These are phyloP conservation scores for Trypoxylon attenuatum DNA, from an alignment of 2,888 invertebrate genomes.

Conservation along the genomic window DNA sequence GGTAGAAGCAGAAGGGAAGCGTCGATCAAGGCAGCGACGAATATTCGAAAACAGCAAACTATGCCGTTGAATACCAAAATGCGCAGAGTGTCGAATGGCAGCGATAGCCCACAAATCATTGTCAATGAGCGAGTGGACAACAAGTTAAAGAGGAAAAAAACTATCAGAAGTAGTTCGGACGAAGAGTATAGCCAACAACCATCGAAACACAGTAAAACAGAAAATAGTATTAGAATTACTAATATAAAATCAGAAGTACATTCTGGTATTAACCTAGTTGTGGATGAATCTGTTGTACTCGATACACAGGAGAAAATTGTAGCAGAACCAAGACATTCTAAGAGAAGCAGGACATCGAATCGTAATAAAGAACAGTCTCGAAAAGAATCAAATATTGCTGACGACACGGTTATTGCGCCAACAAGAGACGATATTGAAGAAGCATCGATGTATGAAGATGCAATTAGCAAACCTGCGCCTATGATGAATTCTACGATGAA, in stretches of 20 bases:
- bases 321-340: neutral
- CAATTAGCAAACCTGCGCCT: conserved; percentile 63
- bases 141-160: conserved; percentile 52
- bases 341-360: conserved; percentile 30
- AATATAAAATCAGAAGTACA: neutral
- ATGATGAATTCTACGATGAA: conserved; percentile 71
- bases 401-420: conserved; percentile 44
- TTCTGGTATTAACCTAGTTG: neutral
- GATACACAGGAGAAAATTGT: conserved; percentile 6
- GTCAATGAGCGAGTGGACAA: too few relatives aligned
- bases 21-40: conserved; percentile 58
- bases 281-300: neutral
- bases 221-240: conserved; percentile 3
- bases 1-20: conserved; percentile 57
- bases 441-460: conserved; percentile 69
- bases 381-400: conserved; percentile 21
- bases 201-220: conserved; percentile 50
- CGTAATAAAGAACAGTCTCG: neutral
- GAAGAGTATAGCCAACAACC: conserved; percentile 58
- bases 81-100: too few relatives aligned
- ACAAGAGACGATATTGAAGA: conserved; percentile 58
- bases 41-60: conserved; percentile 62
- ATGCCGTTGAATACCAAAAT: conserved; percentile 42
- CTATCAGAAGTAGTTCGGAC: conserved; percentile 56
- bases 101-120: too few relatives aligned